phyloP scores from a whole-genome alignment of 1,140 invertebrate genomes.

The Zaprionus camerounensis region DNA sequence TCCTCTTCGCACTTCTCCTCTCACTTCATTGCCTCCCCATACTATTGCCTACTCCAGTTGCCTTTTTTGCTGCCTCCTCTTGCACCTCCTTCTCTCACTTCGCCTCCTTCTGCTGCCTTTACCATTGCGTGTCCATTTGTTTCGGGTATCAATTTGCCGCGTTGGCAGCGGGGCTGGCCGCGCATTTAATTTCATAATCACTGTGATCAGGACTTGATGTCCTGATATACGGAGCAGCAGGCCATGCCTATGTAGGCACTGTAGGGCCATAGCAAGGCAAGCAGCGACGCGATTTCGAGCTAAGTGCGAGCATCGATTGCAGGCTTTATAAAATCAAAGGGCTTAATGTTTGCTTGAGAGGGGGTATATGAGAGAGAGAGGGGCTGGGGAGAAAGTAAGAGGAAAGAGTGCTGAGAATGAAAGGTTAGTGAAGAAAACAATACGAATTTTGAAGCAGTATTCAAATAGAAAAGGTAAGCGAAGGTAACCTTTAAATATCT shows the following conservation, averaged over 20 bases:
- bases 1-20: not conserved
- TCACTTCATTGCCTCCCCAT: not conserved
- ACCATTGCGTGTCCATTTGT: slow-evolving; percentile 60
- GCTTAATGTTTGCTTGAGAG: not conserved
- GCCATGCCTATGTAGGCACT: not conserved
- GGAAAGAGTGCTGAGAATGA: no score
- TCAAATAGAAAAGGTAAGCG: no score
- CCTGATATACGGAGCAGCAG: slow-evolving; percentile 16
- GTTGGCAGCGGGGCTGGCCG: slow-evolving; percentile 58
- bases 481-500: no score
- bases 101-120: not conserved
- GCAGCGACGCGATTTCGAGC: not conserved
- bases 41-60: no score
- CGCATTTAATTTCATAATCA: slow-evolving; percentile 69
- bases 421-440: no score
- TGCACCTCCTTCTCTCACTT: not conserved
- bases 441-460: no score
- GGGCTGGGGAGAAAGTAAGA: no score
- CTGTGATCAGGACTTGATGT: slow-evolving; percentile 54
- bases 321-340: not conserved
- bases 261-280: not conserved
- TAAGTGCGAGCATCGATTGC: not conserved
- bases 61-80: not conserved
- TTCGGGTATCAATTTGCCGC: slow-evolving; percentile 72
- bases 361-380: no score